phyloP scores from a whole-genome alignment of 2,888 invertebrate genomes.

The Zaprionus bogoriensis region DNA sequence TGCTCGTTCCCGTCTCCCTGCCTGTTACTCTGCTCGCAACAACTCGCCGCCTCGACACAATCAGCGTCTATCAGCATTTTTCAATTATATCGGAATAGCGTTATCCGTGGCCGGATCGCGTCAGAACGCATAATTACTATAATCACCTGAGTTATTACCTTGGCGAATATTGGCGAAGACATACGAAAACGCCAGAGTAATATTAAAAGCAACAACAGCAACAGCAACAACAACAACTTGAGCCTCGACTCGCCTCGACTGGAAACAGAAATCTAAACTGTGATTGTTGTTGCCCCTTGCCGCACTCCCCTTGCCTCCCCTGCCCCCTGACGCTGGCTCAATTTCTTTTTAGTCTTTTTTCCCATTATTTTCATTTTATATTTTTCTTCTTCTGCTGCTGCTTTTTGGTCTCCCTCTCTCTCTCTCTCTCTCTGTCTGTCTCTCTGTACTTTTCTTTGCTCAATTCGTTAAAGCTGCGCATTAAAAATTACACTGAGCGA shows the following conservation, averaged over 20 bases:
- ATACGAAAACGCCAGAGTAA: constrained; percentile 57
- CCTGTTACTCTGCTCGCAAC: background rate
- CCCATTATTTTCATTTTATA: constrained; percentile 68
- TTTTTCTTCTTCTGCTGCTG: constrained; percentile 32
- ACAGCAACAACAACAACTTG: constrained; percentile 10
- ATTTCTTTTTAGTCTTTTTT: constrained; percentile 71
- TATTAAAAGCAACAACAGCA: constrained; percentile 57
- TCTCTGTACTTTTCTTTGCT: constrained; percentile 39
- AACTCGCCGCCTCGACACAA: constrained; percentile 66
- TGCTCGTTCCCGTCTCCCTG: background rate
- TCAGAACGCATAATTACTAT: constrained; percentile 83
- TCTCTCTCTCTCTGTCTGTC: constrained; percentile 27
- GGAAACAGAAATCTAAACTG: constrained; percentile 70
- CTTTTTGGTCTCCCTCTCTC: constrained; percentile 27
- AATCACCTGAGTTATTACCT: constrained; percentile 84
- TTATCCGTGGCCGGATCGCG: constrained; percentile 83
- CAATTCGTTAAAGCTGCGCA: constrained; percentile 75
- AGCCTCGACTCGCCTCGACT: constrained; percentile 1
- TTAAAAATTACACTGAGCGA: constrained; percentile 67
- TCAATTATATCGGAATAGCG: constrained; percentile 84
- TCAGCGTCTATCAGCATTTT: constrained; percentile 84
- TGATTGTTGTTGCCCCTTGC: constrained; percentile 56
- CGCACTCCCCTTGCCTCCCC: background rate
- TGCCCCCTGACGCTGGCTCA: constrained; percentile 40
- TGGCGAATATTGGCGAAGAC: constrained; percentile 80